phyloP scores from a whole-genome alignment of 2,113 vertebrate species.

The Rhabdornis inornatus region DNA sequence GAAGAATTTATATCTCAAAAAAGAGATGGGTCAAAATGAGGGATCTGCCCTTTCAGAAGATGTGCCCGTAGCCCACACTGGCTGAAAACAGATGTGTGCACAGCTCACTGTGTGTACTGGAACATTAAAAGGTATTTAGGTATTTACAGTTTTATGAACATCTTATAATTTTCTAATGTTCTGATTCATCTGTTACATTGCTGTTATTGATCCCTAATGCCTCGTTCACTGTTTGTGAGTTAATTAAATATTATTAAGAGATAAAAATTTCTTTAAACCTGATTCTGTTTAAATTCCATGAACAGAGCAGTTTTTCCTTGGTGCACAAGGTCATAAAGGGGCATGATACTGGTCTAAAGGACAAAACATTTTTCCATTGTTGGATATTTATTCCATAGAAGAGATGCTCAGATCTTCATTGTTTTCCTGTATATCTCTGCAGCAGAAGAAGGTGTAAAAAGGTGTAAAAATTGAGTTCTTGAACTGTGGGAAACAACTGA shows the following conservation, averaged over 20 bases:
- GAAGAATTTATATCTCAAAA: background rate
- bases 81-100: background rate
- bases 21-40: background rate
- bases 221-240: background rate
- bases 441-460: background rate
- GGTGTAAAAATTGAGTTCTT: background rate
- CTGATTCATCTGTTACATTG: background rate
- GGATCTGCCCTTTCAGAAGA: background rate
- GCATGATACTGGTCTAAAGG: background rate
- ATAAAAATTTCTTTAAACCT: background rate
- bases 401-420: background rate
- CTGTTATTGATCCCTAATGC: background rate
- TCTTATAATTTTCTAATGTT: background rate
- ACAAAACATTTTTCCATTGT: background rate
- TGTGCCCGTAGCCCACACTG: background rate
- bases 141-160: background rate
- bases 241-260: background rate
- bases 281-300: background rate
- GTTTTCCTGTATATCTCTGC: background rate
- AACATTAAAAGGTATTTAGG: background rate
- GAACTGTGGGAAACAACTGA: background rate
- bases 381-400: background rate
- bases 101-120: background rate
- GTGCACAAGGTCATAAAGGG: background rate
- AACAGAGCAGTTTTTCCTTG: background rate